phyloP scores from a whole-genome alignment of 2,113 vertebrate genomes.

The Chaetodon trifascialis region DNA sequence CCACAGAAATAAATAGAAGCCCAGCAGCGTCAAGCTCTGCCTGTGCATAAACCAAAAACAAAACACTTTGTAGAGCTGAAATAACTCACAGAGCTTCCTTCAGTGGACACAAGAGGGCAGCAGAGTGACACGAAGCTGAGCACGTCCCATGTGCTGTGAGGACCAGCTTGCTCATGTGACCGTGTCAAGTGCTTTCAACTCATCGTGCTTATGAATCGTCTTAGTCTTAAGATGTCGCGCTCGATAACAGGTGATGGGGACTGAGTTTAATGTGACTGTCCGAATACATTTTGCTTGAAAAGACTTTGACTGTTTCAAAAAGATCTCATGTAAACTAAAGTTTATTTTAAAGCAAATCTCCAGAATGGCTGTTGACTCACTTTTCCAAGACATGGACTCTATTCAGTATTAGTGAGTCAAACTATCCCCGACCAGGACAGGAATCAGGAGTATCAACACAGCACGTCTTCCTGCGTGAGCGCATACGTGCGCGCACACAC shows the following conservation, averaged over 20 bases:
- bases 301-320: background rate
- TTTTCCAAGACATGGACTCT: background rate
- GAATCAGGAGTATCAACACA: conserved; percentile 47
- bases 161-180: background rate
- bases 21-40: background rate
- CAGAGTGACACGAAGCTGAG: conserved; percentile 28
- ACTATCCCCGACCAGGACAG: conserved; percentile 41
- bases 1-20: background rate
- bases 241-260: background rate
- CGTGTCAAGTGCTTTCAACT: background rate
- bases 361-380: background rate
- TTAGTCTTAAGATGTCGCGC: background rate
- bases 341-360: background rate
- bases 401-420: conserved; percentile 26
- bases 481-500: conserved; percentile 20
- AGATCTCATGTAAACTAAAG: background rate
- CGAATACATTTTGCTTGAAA: background rate
- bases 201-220: background rate
- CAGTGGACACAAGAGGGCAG: conserved; percentile 61
- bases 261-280: background rate
- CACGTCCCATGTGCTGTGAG: background rate
- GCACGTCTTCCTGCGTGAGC: conserved; percentile 22
- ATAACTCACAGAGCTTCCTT: background rate
- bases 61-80: no score
- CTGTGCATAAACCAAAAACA: no score